phyloP scores from a whole-genome alignment of 2,797 vertebrate species.

The Crocidura indochinensis region DNA sequence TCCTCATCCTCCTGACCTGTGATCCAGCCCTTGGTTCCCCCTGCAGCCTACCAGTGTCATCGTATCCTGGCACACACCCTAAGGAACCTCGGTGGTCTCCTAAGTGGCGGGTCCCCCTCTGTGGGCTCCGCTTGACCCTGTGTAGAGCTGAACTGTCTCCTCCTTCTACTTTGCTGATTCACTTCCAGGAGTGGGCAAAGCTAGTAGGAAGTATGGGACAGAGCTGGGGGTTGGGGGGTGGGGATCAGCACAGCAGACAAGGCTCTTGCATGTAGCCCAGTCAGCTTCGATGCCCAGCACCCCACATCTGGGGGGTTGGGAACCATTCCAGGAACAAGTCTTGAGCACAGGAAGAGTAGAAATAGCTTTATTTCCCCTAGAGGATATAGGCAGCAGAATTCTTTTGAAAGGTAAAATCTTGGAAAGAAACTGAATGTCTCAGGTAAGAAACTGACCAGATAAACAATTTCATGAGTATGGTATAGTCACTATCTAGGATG shows the following conservation, averaged over 20 bases:
- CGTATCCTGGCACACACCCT: not conserved
- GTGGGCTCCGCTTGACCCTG: no score
- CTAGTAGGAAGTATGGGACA: not conserved
- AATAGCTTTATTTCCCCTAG: conserved; percentile 37
- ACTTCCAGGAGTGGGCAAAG: not conserved
- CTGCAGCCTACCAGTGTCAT: not conserved
- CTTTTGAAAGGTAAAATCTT: conserved; percentile 62
- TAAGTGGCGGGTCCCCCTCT: not conserved
- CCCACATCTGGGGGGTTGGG: no score
- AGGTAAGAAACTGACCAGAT: conserved; percentile 43
- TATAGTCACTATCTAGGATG: not conserved
- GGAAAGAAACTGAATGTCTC: conserved; percentile 58
- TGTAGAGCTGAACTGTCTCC: no score
- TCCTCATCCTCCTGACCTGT: not conserved
- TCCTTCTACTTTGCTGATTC: not conserved
- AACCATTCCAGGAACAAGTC: no score
- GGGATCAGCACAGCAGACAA: no score
- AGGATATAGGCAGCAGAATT: not conserved
- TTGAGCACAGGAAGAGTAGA: no score
- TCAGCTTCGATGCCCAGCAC: no score
- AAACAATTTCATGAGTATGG: conserved; percentile 1
- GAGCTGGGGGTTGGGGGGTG: no score
- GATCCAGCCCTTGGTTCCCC: not conserved
- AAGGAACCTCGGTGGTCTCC: not conserved
- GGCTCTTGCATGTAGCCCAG: no score